These are phyloP conservation scores for Scomber colias DNA, from an alignment of 2,113 vertebrate species.

Conservation along the genomic window DNA sequence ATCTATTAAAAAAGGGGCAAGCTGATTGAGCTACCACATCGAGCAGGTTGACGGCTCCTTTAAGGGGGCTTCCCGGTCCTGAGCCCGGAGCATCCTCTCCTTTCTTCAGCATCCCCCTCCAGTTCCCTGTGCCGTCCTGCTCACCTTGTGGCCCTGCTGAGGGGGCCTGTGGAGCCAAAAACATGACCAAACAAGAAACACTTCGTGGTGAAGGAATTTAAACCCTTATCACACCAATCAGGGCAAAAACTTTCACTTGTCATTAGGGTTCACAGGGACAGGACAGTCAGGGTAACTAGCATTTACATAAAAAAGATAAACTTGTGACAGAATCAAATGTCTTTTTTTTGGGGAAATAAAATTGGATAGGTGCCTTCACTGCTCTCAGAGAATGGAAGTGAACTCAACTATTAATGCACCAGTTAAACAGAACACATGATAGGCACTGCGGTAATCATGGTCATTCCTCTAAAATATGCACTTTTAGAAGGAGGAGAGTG, in stretches of 20 bases:
- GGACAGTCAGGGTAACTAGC: neutral
- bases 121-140: conserved; percentile 91
- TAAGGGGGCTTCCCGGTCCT: conserved; percentile 93
- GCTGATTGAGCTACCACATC: conserved; percentile 89
- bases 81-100: conserved; percentile 90
- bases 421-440: no score
- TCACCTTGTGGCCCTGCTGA: conserved; percentile 77
- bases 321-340: neutral
- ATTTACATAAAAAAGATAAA: no score
- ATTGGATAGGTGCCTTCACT: neutral
- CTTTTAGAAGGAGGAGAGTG: neutral
- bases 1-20: no score
- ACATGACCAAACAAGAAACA: neutral
- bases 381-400: no score
- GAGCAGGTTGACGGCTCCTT: conserved; percentile 93
- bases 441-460: no score
- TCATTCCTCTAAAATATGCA: conserved; percentile 8
- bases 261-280: conserved; percentile 13
- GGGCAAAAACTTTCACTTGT: neutral
- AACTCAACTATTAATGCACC: no score
- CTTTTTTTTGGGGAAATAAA: neutral
- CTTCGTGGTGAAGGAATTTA: neutral
- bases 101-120: conserved; percentile 98
- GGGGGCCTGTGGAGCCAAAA: conserved; percentile 49
- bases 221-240: neutral